These are phyloP conservation scores for Lepeophtheirus salmonis DNA, from an alignment of 1,140 invertebrate species.

Conservation along the genomic window DNA sequence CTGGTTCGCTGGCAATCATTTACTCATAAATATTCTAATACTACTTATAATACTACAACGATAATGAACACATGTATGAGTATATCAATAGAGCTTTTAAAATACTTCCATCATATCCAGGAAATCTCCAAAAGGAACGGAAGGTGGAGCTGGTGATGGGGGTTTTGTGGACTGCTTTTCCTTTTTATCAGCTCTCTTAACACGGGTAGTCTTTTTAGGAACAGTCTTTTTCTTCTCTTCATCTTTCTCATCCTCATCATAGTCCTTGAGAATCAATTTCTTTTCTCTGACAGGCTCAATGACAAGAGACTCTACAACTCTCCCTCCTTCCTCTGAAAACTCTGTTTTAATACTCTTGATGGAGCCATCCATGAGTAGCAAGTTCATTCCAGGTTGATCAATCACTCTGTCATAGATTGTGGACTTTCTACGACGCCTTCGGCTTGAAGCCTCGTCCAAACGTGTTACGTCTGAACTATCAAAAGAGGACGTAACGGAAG, in stretches of 20 bases:
- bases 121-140: conserved; percentile 1
- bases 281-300: not conserved
- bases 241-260: not conserved
- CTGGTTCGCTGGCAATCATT: too few species aligned
- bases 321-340: conserved; percentile 5
- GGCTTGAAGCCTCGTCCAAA: not conserved
- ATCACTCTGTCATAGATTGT: not conserved
- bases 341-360: not conserved
- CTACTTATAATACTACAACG: too few species aligned
- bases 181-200: not conserved
- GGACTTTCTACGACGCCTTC: not conserved
- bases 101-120: conserved; percentile 9
- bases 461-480: not conserved
- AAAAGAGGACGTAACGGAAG: not conserved
- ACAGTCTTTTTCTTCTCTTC: not conserved
- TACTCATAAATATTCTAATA: too few species aligned
- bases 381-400: not conserved
- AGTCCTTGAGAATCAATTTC: not conserved
- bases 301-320: not conserved
- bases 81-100: too few species aligned
- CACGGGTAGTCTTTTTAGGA: not conserved
- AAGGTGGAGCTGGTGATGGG: not conserved
- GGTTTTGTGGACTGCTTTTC: not conserved
- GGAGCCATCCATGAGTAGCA: conserved; percentile 5
- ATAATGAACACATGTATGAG: too few species aligned